phyloP scores from a whole-genome alignment of 1,140 invertebrate species.

The Bombyx mandarina region DNA sequence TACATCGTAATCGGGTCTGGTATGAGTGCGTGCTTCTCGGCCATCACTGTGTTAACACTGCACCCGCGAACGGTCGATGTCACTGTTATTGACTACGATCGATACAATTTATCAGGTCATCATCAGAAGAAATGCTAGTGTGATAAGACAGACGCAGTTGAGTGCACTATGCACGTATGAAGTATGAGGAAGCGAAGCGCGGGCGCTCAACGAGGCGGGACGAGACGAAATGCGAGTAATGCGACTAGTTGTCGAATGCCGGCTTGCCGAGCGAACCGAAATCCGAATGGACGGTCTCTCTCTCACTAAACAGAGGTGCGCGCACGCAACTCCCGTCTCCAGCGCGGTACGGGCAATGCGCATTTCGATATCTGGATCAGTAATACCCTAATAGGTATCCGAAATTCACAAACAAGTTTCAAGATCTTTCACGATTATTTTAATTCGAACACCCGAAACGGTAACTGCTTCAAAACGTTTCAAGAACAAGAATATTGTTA shows the following conservation, averaged over 20 bases:
- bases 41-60: slow-evolving; percentile 40
- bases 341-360: slow-evolving; percentile 17
- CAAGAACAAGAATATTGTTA: too few relatives aligned
- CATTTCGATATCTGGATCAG: slow-evolving; percentile 8
- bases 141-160: slow-evolving; percentile 13
- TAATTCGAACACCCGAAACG: too few relatives aligned
- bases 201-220: slow-evolving; percentile 26
- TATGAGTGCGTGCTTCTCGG: slow-evolving; percentile 46
- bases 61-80: slow-evolving; percentile 36
- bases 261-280: not conserved
- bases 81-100: slow-evolving; percentile 14
- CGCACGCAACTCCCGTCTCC: slow-evolving; percentile 8
- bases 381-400: too few relatives aligned
- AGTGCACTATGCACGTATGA: slow-evolving; percentile 25
- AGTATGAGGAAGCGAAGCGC: slow-evolving; percentile 17
- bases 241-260: slow-evolving; percentile 5
- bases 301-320: slow-evolving; percentile 9
- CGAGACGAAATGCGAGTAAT: slow-evolving; percentile 31
- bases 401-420: too few relatives aligned
- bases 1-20: slow-evolving; percentile 43
- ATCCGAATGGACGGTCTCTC: too few relatives aligned
- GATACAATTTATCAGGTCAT: slow-evolving; percentile 45
- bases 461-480: too few relatives aligned
- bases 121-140: slow-evolving; percentile 26
- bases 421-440: too few relatives aligned